Conservation (phyloP, 1,140 invertebrate genomes). For the Rhagoletis pomonella region DNA sequence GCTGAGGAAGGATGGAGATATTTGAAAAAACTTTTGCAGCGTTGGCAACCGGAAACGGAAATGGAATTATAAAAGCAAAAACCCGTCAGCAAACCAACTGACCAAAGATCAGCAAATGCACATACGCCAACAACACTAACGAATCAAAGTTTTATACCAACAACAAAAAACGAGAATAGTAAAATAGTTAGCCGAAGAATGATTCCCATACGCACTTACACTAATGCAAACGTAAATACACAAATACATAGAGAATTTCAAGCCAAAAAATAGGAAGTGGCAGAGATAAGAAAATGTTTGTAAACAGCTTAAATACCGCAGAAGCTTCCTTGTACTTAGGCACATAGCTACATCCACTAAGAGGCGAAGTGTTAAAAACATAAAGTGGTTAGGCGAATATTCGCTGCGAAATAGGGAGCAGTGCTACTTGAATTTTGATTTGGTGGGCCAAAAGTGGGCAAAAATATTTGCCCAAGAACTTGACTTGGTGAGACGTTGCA, state of each 20-base stretch:
- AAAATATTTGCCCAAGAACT: slow-evolving; percentile 19
- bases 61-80: slow-evolving; percentile 70
- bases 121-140: neutral
- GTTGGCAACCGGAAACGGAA: slow-evolving; percentile 58
- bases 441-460: slow-evolving; percentile 30
- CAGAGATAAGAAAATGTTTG: slow-evolving; percentile 65
- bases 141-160: neutral
- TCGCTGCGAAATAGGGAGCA: neutral
- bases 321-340: neutral
- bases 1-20: neutral
- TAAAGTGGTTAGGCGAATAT: neutral
- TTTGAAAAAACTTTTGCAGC: neutral
- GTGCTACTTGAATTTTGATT: slow-evolving; percentile 31
- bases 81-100: slow-evolving; percentile 65
- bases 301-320: slow-evolving; percentile 61
- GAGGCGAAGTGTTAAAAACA: neutral
- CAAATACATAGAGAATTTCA: slow-evolving; percentile 49
- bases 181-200: neutral
- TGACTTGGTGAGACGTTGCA: neutral
- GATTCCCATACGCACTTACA: neutral
- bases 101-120: slow-evolving; percentile 25
- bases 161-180: neutral
- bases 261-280: slow-evolving; percentile 50
- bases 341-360: neutral
- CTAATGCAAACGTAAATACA: neutral